These are phyloP conservation scores for Leptinotarsa lineolata DNA, from an alignment of 1,140 invertebrate genomes.

Conservation along the genomic window DNA sequence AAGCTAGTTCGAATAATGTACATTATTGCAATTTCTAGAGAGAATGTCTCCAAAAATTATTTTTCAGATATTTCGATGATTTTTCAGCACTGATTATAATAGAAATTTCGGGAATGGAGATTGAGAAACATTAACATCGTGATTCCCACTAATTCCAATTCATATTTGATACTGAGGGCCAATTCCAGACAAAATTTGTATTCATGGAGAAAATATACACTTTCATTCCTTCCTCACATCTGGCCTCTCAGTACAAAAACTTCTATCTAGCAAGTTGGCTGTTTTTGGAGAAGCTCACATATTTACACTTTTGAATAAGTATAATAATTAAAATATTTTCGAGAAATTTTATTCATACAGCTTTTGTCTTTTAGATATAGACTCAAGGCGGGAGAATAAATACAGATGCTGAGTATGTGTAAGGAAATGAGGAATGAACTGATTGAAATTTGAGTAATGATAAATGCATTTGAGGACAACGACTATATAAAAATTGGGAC, in stretches of 20 bases:
- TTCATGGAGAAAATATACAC: neutral
- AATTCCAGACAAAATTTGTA: neutral
- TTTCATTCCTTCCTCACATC: neutral
- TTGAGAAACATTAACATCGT: no score
- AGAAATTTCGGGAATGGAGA: neutral
- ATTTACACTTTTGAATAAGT: constrained; percentile 14
- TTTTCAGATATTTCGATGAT: neutral
- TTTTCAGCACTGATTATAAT: neutral
- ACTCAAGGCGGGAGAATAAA: constrained; percentile 23
- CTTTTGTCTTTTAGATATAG: constrained; percentile 1
- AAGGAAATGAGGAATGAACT: neutral
- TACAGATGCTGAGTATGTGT: constrained; percentile 20
- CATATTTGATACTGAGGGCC: neutral
- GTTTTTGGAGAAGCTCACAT: neutral
- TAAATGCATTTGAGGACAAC: no score
- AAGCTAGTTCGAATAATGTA: constrained; percentile 34
- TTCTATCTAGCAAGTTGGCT: neutral
- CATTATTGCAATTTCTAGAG: constrained; percentile 28
- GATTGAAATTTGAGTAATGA: no score
- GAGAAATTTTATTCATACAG: constrained; percentile 21
- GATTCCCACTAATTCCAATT: neutral
- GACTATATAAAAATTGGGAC: no score
- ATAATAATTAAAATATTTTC: constrained; percentile 18
- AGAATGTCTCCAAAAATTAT: constrained; percentile 1
- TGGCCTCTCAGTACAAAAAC: neutral